Evolutionary conservation across 1,140 invertebrate genomes (phyloP), one percentile per base, ranked within the genome.

Genomic region (Saccostrea cuccullata): DNA sequence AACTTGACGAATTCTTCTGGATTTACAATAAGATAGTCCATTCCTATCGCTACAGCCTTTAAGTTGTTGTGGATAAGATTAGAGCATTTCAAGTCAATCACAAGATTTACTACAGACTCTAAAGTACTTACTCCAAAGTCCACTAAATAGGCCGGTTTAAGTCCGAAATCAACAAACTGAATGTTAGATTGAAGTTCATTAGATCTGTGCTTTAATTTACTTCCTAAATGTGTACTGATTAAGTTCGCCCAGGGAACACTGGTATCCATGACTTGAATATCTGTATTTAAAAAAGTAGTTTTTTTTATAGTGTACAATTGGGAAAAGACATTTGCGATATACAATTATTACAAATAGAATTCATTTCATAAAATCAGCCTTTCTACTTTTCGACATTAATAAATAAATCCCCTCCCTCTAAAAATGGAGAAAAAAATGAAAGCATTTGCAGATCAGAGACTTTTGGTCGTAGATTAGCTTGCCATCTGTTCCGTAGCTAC

Each of bases 111-210:
- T 36, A 77, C 13, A 36, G 26, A 30, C 70, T 36, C 23, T 17
- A 77, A 77, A 30, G 70, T 30, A 5, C 15, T 77, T 26, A 40
- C 70, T 77, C 70, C 70, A 77, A 77, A 77, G 30, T 77, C 70
- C 9, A 77, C 23, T 17, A 77, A 77, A 77, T 36, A 77, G 13
- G 70, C 23, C 11, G 30, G 8, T 30, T 77, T 77, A 30, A 77
- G 70, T 77, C 70, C 70, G 2, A 77, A 40, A 36, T 77, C 70
- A 26, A 77, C 70, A 77, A 36, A 77, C 30, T 77, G 23, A 15
- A 77, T 77, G 30, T 77, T 77, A 5, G 23, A 30, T 77, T 77
- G 30, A 30, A 77, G 30, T 77, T 77, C 70, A 36, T 11, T 26
- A 15, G 26, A 15, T 77, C 70, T 77, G 26, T 77, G 70, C 15